Evolutionary conservation across 2,888 invertebrate genomes (phyloP).

Genomic region (Fragum whitleyi): DNA sequence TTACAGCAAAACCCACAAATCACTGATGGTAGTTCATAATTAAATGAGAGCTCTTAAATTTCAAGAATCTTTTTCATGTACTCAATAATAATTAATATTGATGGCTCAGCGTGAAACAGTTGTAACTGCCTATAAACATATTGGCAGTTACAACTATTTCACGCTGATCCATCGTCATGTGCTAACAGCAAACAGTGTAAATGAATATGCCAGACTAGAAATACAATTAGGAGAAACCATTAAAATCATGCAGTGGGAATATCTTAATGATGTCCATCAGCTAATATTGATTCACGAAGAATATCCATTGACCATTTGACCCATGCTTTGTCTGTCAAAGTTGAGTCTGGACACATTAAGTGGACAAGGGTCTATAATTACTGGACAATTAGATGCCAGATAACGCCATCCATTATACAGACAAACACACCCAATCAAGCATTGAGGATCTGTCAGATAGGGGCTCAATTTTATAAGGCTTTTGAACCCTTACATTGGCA

Average conservation of each 20-base stretch:
- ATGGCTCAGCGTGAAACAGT: too few species aligned
- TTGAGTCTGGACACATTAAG: constrained; percentile 15
- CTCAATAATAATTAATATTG: too few species aligned
- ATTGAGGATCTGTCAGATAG: background rate
- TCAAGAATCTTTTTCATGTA: too few species aligned
- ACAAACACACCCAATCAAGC: constrained; percentile 16
- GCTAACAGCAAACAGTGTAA: constrained; percentile 1
- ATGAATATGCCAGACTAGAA: background rate
- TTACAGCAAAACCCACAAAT: too few species aligned
- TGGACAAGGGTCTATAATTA: constrained; percentile 13
- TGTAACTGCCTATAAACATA: too few species aligned
- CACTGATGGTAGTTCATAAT: too few species aligned
- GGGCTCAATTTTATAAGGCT: too few species aligned
- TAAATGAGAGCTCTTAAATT: too few species aligned
- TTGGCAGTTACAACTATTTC: too few species aligned
- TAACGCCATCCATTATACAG: constrained; percentile 9
- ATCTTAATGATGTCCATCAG: constrained; percentile 5
- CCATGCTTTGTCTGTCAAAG: background rate
- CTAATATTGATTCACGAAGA: constrained; percentile 5
- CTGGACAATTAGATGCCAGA: constrained; percentile 23
- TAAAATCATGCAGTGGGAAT: background rate
- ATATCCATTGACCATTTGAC: constrained; percentile 21
- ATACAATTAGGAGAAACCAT: constrained; percentile 1
- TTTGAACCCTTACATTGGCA: background rate
- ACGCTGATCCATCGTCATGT: too few species aligned